Evolutionary conservation across 2,113 vertebrate species (phyloP).

Genomic region (Murina feae): DNA sequence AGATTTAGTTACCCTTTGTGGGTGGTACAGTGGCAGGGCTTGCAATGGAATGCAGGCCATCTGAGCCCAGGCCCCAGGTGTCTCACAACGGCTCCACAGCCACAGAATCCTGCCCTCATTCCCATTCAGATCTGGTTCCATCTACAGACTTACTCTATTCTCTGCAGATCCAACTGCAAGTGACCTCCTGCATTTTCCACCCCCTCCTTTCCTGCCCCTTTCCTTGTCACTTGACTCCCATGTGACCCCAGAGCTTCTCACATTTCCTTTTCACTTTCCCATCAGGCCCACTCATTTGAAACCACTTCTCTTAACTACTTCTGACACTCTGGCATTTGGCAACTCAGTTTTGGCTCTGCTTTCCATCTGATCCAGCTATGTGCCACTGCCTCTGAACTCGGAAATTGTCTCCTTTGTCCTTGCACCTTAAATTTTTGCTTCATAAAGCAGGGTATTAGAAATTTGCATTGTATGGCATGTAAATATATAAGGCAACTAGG

Average conservation of each 20-base stretch:
- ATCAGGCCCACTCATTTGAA: slow-evolving; percentile 35
- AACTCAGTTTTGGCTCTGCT: slow-evolving; percentile 21
- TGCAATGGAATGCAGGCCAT: background rate
- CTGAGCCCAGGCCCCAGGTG: background rate
- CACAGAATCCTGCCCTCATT: background rate
- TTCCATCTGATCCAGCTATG: background rate
- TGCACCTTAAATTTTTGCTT: background rate
- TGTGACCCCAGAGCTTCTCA: background rate
- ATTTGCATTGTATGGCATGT: background rate
- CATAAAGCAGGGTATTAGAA: background rate
- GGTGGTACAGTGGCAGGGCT: background rate
- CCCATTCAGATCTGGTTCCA: background rate
- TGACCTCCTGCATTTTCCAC: background rate
- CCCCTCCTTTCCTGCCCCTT: background rate
- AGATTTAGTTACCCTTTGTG: background rate
- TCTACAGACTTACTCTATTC: background rate
- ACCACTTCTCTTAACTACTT: background rate
- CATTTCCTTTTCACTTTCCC: background rate
- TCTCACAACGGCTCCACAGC: background rate
- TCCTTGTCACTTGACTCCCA: background rate
- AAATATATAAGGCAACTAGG: background rate
- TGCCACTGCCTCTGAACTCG: background rate
- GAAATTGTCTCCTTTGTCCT: background rate
- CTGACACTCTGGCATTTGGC: background rate
- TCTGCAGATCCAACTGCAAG: background rate